Conservation (phyloP, 2,888 invertebrate genomes). For the Microctonus brassicae region DNA sequence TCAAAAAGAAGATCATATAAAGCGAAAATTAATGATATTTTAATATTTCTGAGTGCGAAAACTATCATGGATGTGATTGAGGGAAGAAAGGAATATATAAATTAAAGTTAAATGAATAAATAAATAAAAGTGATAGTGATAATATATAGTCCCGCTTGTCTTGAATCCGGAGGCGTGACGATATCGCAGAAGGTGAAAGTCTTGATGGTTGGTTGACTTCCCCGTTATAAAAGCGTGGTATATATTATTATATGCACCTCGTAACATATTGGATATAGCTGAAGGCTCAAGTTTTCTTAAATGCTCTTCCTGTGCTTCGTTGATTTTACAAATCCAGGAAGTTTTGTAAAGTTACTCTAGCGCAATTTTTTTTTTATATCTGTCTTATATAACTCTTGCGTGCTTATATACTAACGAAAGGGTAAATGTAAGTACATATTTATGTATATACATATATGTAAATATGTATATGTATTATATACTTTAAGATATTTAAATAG, state of each 20-base stretch:
- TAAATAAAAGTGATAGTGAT: not conserved
- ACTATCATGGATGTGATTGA: not conserved
- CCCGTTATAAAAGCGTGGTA: conserved; percentile 9
- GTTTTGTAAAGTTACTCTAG: conserved; percentile 28
- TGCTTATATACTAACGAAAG: conserved; percentile 17
- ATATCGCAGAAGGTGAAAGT: conserved; percentile 38
- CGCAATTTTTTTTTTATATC: conserved; percentile 34
- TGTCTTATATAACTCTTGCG: conserved; percentile 24
- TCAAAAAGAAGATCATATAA: no score
- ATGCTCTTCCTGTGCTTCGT: conserved; percentile 38
- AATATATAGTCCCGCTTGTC: conserved; percentile 5
- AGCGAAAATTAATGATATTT: no score
- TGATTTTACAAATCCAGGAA: conserved; percentile 43
- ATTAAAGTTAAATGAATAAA: not conserved
- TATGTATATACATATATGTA: not conserved
- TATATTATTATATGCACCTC: not conserved
- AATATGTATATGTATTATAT: not conserved
- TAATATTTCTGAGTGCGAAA: no score
- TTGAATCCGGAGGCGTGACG: conserved; percentile 32
- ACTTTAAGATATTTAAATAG: no score
- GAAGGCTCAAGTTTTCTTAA: not conserved
- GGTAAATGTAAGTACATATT: not conserved
- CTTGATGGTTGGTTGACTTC: conserved; percentile 35
- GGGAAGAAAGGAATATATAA: not conserved
- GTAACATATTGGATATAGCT: conserved; percentile 16